Conservation (phyloP, 2,888 invertebrate species). For the Caradrina clavipalpis region DNA sequence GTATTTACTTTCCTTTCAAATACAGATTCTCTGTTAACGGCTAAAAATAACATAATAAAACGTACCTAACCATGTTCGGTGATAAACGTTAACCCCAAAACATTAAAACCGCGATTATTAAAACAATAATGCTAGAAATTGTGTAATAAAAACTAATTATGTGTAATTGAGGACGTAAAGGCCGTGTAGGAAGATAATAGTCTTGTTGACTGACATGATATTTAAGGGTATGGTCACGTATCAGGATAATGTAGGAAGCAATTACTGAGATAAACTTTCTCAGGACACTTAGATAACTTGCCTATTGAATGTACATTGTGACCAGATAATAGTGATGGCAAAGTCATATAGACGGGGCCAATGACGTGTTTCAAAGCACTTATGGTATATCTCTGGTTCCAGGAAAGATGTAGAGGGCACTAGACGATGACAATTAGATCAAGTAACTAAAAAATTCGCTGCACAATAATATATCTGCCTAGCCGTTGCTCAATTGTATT, state of each 20-base stretch:
- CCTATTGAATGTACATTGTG: not conserved
- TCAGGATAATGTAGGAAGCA: constrained; percentile 14
- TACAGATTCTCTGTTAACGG: not conserved
- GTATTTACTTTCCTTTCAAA: constrained; percentile 17
- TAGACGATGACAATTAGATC: too few relatives aligned
- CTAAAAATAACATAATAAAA: constrained; percentile 34
- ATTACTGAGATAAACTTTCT: constrained; percentile 16
- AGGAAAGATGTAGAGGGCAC: too few relatives aligned
- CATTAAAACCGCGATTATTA: constrained; percentile 42
- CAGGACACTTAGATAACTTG: constrained; percentile 7
- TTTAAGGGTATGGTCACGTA: constrained; percentile 40
- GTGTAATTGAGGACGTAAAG: constrained; percentile 38
- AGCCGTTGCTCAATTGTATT: too few relatives aligned
- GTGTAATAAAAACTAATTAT: constrained; percentile 49
- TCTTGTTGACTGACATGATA: constrained; percentile 19
- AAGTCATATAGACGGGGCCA: too few relatives aligned
- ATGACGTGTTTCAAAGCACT: too few relatives aligned
- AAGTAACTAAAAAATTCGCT: too few relatives aligned
- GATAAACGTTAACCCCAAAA: constrained; percentile 47
- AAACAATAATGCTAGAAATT: constrained; percentile 48
- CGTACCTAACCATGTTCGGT: not conserved
- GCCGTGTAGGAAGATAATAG: constrained; percentile 29
- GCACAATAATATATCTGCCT: too few relatives aligned
- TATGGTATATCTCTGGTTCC: too few relatives aligned
- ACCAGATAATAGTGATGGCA: too few relatives aligned